Percentiles rank a stretch among this genome's conserved stretches.
Conservation (phyloP, 2,888 invertebrate species). For the Drosophila kambysellisi region DNA sequence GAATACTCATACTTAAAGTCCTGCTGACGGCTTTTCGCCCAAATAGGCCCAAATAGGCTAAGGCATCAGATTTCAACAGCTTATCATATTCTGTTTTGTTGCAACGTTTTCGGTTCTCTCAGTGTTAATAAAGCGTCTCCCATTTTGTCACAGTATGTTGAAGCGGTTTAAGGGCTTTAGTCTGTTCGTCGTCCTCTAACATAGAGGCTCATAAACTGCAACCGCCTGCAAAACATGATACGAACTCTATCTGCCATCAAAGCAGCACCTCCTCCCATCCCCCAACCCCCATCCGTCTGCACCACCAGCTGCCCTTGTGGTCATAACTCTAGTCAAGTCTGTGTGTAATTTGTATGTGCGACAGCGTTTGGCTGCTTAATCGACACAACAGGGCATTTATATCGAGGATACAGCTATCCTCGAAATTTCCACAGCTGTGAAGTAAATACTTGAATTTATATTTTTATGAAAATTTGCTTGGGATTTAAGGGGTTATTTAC, state of each 20-base stretch:
- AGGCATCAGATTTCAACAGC: conserved; percentile 18
- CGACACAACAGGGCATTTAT: conserved; percentile 60
- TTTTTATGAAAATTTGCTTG: conserved; percentile 42
- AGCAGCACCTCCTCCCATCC: not conserved
- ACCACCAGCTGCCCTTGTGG: not conserved
- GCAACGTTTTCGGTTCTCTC: conserved; percentile 24
- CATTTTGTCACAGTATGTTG: conserved; percentile 37
- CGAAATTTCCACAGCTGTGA: conserved; percentile 27
- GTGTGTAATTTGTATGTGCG: conserved; percentile 62
- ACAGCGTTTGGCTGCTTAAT: conserved; percentile 57
- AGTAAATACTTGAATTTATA: conserved; percentile 35
- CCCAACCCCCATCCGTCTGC: not conserved
- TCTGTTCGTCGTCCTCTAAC: conserved; percentile 48
- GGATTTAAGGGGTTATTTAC: conserved; percentile 61
- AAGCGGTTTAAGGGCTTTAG: conserved; percentile 40
- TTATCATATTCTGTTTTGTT: conserved; percentile 12
- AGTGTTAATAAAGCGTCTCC: conserved; percentile 30
- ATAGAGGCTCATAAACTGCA: conserved; percentile 68
- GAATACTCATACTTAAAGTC: not conserved
- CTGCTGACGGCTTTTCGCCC: not conserved
- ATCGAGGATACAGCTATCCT: conserved; percentile 18
- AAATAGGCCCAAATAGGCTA: too few relatives aligned
- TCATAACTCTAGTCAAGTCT: conserved; percentile 33
- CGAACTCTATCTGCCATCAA: conserved; percentile 25
- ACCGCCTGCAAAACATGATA: conserved; percentile 53